Evolutionary conservation across 2,113 vertebrate species (phyloP), one percentile per base, ranked within the genome.

Genomic region (Neotragus pygmaeus): DNA sequence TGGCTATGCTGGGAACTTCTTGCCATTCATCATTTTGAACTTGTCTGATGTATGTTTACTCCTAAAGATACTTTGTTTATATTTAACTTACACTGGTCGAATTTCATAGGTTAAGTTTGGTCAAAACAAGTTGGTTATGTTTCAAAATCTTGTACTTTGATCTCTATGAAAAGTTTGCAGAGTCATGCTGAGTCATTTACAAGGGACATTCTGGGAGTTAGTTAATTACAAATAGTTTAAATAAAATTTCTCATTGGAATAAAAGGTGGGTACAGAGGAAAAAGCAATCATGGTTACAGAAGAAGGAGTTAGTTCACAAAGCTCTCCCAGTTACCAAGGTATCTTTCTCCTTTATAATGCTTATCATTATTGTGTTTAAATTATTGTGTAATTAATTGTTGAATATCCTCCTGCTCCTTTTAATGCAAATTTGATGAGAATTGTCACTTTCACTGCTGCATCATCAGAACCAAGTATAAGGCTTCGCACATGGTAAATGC

Each of bases 91-190:
- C 15, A 14, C 66, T 91, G 66, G 75, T 85, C 12, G 51, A 88
- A 82, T 96, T 80, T 97, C 83, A 45, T 77, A 96, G 87, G 87
- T 90, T 95, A 87, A 33, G 33, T 91, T 95, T 96, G 92, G 90
- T 96, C 70, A 96, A 96, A 97, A 90, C 94, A 95, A 57, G 91
- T 96, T 96, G 90, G n/a, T 86, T 82, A 11, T 77, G 17, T 97
- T 97, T 96, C 96, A 96, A 97, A 98, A 96, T 86, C 92, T 94
- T 95, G 96, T 73, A 95, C 97, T 97, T 62, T 96, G 97, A 86
- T 88, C 97, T 95, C 60, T 80, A 84, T 49, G 60, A 86, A 84
- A 90, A 93, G 36, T 95, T 88, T 92, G 91, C 75, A 90, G 27
- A 43, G 33, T 96, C 95, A 97, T 94, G 90, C 96, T 97, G 94